Evolutionary conservation across 2,113 vertebrate genomes (phyloP), one percentile per base, ranked within the genome.

Genomic region (Calidris pugnax): DNA sequence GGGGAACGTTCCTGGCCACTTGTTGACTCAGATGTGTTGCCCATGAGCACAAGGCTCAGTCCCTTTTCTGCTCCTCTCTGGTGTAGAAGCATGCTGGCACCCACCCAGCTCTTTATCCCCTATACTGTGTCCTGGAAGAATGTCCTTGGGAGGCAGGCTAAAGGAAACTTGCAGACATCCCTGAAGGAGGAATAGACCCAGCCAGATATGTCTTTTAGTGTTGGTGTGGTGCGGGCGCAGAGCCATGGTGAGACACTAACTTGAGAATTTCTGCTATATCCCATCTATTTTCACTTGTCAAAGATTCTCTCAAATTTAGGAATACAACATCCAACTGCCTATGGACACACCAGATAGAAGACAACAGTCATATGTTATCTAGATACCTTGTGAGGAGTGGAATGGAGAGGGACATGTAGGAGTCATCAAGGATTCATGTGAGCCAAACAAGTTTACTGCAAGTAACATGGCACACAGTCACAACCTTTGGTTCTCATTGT

Each of bases 151-250:
- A 63, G 30, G 72, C 14, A 72, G 7, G 4, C 12, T n/a, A n/a
- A 78, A 81, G 13, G 4, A 75, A 72, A 43, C 1, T 5, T n/a
- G 21, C 4, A 3, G 9, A 77, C 68, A 7, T 66, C 7, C 47
- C 56, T 0, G 0, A 72, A 47, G 28, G 43, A 51, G 7, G 35
- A 73, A n/a, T n/a, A 82, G 20, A 47, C 8, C 3, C 47, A 78
- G 22, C 0, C 26, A 39, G 37, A 47, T 13, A 43, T 6, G 13
- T 53, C 14, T 80, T 82, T 60, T 37, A 79, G 15, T 19, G 18
- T 24, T 48, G 22, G 10, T 3, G 4, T 3, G 10, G 3, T 66
- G 7, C 0, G 2, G 12, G 6, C 10, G 7, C 22, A 82, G 23
- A 93, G 9, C 16, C 18, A 24, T 22, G 12, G 15, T 30, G 21